Conservation (phyloP, 1,140 invertebrate species). For the Calephelis virginiensis region DNA sequence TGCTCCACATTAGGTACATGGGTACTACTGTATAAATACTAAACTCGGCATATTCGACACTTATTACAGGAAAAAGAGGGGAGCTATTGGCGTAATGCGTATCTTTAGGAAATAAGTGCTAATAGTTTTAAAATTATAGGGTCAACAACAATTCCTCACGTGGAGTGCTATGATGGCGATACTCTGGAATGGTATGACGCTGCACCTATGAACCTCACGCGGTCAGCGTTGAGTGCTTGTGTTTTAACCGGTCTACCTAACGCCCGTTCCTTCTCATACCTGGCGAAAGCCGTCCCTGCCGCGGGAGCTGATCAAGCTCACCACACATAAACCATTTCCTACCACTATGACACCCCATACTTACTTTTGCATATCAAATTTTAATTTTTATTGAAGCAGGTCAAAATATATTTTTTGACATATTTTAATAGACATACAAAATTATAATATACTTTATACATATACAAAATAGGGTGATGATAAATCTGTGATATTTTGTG, state of each 20-base stretch:
- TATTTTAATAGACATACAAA: not conserved
- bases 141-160: conserved; percentile 82
- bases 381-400: too few relatives aligned
- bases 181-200: conserved; percentile 84
- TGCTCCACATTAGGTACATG: too few relatives aligned
- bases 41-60: too few relatives aligned
- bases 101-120: not conserved
- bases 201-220: conserved; percentile 84
- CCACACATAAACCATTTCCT: conserved; percentile 22
- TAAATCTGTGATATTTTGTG: conserved; percentile 38
- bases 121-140: conserved; percentile 45
- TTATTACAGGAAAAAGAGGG: too few relatives aligned
- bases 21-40: too few relatives aligned
- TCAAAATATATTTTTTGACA: too few relatives aligned
- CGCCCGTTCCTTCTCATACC: conserved; percentile 76
- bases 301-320: conserved; percentile 66
- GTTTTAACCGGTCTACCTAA: conserved; percentile 81
- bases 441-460: not conserved
- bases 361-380: too few relatives aligned
- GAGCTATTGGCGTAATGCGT: too few relatives aligned
- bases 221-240: conserved; percentile 83
- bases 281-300: conserved; percentile 67
- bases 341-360: not conserved
- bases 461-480: conserved; percentile 12
- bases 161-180: conserved; percentile 85